phyloP scores from a whole-genome alignment of 2,113 vertebrate species.

The Oophaga pumilio region DNA sequence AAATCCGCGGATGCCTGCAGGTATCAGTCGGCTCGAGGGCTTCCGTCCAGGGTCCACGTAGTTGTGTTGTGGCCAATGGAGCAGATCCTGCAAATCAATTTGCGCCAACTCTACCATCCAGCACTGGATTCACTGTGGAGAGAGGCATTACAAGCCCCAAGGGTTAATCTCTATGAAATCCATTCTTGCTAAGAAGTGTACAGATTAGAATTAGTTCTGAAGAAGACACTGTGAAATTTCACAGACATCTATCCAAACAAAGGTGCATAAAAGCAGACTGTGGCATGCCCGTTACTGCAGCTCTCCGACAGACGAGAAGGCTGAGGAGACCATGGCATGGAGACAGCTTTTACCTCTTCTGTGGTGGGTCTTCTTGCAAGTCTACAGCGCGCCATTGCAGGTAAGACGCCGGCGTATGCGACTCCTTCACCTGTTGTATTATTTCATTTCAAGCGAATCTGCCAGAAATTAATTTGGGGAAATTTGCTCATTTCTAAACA shows the following conservation, averaged over 20 bases:
- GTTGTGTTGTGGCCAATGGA: no score
- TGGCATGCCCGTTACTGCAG: background rate
- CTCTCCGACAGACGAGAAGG: background rate
- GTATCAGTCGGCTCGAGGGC: no score
- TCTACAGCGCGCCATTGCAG: background rate
- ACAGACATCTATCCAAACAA: background rate
- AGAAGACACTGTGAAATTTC: background rate
- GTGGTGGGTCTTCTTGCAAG: background rate
- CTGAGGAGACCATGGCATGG: background rate
- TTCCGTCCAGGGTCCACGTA: no score
- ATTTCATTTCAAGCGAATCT: no score
- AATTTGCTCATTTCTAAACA: background rate
- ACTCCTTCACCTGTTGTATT: no score
- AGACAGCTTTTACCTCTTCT: background rate
- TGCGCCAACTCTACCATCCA: no score
- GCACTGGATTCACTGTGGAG: background rate
- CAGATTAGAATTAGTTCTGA: slow-evolving; percentile 26
- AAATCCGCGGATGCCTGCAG: no score
- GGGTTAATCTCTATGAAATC: background rate
- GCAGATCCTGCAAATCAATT: no score
- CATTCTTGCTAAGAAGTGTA: background rate
- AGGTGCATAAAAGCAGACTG: background rate
- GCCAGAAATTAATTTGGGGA: no score
- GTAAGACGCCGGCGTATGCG: background rate
- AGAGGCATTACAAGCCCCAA: background rate